Percentiles rank a stretch among this genome's conserved stretches.
Conservation (phyloP, 2,888 invertebrate genomes). For the Blomia tropicalis region DNA sequence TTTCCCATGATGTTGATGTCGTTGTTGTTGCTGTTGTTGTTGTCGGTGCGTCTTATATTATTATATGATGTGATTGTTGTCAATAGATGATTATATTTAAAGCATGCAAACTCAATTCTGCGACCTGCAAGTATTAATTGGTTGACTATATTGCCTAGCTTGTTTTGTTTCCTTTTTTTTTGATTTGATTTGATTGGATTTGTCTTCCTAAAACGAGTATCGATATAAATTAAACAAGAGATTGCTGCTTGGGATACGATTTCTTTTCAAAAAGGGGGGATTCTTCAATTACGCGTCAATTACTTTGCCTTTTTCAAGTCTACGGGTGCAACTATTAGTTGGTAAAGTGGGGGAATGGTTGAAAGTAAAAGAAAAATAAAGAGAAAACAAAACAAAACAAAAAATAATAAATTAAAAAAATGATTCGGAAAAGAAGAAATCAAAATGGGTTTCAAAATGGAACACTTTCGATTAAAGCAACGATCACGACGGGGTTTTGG, state of each 20-base stretch:
- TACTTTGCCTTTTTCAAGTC: not conserved
- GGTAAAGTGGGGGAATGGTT: not conserved
- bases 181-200: not conserved
- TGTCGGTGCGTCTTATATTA: too few relatives aligned
- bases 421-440: not conserved
- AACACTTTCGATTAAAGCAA: too few relatives aligned
- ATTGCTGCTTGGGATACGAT: constrained; percentile 5
- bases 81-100: not conserved
- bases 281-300: not conserved
- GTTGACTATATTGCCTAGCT: too few relatives aligned
- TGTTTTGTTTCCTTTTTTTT: not conserved
- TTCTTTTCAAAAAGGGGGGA: not conserved
- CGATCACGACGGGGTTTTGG: too few relatives aligned
- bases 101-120: too few relatives aligned
- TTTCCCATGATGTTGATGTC: too few relatives aligned
- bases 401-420: not conserved
- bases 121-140: too few relatives aligned
- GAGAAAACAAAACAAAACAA: not conserved
- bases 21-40: too few relatives aligned
- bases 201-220: constrained; percentile 5
- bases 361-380: not conserved
- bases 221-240: constrained; percentile 1
- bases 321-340: not conserved
- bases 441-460: too few relatives aligned
- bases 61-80: not conserved